A percentile compares a stretch with the other conserved stretches of the same genome.
Evolutionary conservation across 1,140 invertebrate genomes (phyloP).

Genomic region (Euwallacea similis): DNA sequence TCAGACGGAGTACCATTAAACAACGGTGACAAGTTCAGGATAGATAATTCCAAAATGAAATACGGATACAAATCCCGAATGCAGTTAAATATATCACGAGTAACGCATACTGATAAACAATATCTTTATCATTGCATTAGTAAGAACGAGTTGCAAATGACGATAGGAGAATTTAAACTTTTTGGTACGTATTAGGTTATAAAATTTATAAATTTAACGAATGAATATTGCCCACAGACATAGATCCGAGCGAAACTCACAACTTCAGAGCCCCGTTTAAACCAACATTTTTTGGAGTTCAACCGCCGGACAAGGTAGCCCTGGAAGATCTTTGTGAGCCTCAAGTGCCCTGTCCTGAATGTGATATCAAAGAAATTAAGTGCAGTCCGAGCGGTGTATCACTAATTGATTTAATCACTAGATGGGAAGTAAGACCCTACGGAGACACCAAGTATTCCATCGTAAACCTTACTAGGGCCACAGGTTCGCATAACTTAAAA

Average conservation of each 20-base stretch:
- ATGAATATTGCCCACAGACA: conserved; percentile 46
- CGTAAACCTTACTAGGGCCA: conserved; percentile 60
- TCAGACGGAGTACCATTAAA: conserved; percentile 74
- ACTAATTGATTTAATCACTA: conserved; percentile 57
- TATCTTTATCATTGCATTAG: conserved; percentile 78
- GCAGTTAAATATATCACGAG: conserved; percentile 72
- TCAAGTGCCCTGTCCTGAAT: conserved; percentile 61
- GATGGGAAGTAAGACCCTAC: conserved; percentile 59
- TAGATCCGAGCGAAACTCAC: conserved; percentile 56
- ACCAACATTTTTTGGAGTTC: conserved; percentile 58
- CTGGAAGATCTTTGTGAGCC: conserved; percentile 67
- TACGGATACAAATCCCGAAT: conserved; percentile 60
- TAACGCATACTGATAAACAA: conserved; percentile 66
- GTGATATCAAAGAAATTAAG: conserved; percentile 54
- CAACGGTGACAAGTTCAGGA: conserved; percentile 68
- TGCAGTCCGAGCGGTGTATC: conserved; percentile 62
- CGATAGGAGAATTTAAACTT: conserved; percentile 73
- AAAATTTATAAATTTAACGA: conserved; percentile 1
- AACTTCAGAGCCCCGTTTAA: conserved; percentile 41
- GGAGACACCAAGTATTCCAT: conserved; percentile 58
- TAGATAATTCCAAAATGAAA: conserved; percentile 59
- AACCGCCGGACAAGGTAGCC: conserved; percentile 58
- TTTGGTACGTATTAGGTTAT: conserved; percentile 61
- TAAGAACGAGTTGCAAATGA: conserved; percentile 78
- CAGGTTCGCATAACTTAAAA: conserved; percentile 52